Conservation (phyloP, 2,113 vertebrate species). For the Plecotus auritus region DNA sequence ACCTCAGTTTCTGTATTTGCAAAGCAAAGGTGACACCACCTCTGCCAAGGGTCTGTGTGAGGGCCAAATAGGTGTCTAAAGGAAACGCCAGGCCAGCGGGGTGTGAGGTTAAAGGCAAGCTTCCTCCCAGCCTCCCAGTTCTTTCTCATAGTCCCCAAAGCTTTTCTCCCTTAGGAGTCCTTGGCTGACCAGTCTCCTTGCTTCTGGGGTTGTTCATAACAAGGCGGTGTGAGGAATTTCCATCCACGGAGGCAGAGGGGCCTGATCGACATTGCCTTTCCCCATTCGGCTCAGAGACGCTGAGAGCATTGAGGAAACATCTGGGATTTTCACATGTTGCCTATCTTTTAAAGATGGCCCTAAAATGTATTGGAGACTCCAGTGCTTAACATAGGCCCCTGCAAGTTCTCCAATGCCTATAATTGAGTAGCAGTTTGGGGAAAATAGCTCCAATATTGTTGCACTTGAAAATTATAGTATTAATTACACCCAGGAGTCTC, state of each 20-base stretch:
- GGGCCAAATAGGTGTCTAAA: neutral
- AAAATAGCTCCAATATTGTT: constrained; percentile 49
- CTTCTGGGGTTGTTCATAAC: constrained; percentile 40
- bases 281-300: constrained; percentile 71
- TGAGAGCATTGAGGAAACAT: constrained; percentile 79
- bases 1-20: neutral
- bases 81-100: neutral
- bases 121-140: neutral
- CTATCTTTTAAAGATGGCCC: constrained; percentile 77
- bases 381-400: constrained; percentile 65
- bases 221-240: constrained; percentile 61
- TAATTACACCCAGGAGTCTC: constrained; percentile 42
- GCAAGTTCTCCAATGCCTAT: constrained; percentile 64
- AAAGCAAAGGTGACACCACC: neutral
- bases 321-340: constrained; percentile 79
- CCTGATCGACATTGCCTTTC: constrained; percentile 71
- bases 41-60: neutral
- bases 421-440: constrained; percentile 51
- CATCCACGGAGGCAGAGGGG: constrained; percentile 63
- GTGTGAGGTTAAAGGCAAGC: neutral
- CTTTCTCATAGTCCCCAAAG: neutral
- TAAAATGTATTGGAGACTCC: constrained; percentile 73
- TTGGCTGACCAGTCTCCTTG: neutral
- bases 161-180: neutral
- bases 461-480: constrained; percentile 46